phyloP scores from a whole-genome alignment of 2,888 invertebrate genomes.

The Seladonia tumulorum region DNA sequence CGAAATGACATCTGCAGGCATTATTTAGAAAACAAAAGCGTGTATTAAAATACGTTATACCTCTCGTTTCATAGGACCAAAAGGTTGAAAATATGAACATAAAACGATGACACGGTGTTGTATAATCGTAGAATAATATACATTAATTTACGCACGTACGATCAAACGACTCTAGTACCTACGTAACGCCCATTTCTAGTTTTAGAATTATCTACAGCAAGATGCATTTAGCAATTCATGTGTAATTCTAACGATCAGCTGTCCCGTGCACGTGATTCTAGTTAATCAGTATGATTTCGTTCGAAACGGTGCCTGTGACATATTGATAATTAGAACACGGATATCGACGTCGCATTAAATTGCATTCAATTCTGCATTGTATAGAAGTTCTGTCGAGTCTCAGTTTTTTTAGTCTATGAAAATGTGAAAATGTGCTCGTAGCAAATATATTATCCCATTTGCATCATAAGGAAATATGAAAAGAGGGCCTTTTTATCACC shows the following conservation, averaged over 20 bases:
- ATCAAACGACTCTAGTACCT: not conserved
- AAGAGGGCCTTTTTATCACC: no score
- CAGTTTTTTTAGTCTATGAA: no score
- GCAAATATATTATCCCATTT: no score
- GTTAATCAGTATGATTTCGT: constrained; percentile 62
- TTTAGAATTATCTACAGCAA: constrained; percentile 46
- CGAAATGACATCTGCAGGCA: not conserved
- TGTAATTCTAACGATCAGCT: constrained; percentile 59
- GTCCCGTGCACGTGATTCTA: constrained; percentile 54
- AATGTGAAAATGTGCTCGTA: no score
- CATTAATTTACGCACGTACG: not conserved
- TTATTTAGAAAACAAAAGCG: not conserved
- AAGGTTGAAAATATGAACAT: not conserved
- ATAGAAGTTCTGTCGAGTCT: not conserved
- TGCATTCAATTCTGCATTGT: no score
- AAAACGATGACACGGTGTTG: not conserved
- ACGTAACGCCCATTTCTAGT: not conserved
- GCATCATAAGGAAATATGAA: no score
- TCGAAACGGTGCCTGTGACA: not conserved
- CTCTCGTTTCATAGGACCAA: not conserved
- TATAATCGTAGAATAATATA: not conserved
- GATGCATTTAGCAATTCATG: constrained; percentile 29
- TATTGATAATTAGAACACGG: not conserved
- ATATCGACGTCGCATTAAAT: not conserved
- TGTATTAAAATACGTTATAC: not conserved